Conservation (phyloP, 1,140 invertebrate genomes). For the Batillaria attramentaria region DNA sequence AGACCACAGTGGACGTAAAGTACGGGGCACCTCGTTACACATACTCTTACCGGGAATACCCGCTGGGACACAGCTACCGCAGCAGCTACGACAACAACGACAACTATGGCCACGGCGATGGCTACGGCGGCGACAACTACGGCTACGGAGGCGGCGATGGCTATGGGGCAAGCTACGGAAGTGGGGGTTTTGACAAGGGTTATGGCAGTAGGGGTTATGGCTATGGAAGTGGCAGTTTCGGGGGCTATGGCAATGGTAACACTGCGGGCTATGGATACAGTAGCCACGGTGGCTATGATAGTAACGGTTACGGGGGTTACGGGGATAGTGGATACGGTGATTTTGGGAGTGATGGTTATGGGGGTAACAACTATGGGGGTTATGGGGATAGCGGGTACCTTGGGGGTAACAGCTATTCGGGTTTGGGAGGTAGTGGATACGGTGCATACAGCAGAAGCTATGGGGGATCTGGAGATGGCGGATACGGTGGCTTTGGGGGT, state of each 20-base stretch:
- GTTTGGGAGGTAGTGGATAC: no score
- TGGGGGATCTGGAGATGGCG: background rate
- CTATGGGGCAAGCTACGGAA: background rate
- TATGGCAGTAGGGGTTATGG: background rate
- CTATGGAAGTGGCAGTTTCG: background rate
- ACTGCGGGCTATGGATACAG: background rate
- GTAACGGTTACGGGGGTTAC: background rate
- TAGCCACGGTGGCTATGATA: background rate
- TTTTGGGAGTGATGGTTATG: background rate
- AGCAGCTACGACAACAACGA: conserved; percentile 14
- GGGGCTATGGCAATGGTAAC: background rate
- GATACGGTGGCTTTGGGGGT: no score
- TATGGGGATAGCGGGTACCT: background rate
- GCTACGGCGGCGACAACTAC: background rate
- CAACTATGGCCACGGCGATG: background rate
- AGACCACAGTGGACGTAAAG: conserved; percentile 15
- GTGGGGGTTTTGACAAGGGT: background rate
- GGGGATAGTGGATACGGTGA: background rate
- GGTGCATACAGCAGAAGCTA: background rate
- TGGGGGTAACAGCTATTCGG: no score
- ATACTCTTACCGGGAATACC: conserved; percentile 7
- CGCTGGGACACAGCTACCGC: conserved; percentile 13
- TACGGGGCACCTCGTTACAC: conserved; percentile 1
- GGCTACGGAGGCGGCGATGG: background rate
- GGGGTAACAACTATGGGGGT: background rate